phyloP scores from a whole-genome alignment of 1,140 invertebrate genomes.

The Drosophila arizonae region DNA sequence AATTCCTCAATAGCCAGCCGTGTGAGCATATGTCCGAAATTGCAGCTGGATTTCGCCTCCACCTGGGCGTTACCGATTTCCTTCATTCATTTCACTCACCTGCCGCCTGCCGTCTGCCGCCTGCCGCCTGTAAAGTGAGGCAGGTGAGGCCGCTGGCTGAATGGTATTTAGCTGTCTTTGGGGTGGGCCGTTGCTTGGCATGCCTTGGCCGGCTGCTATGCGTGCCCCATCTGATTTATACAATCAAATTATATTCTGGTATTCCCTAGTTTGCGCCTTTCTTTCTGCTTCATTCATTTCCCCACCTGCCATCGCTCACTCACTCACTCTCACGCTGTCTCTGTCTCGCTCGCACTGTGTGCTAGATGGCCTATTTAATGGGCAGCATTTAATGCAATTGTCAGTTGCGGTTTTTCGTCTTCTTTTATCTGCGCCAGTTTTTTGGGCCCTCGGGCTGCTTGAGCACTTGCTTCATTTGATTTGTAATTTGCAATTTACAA shows the following conservation, averaged over 20 bases:
- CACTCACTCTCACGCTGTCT: not conserved
- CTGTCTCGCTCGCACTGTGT: not conserved
- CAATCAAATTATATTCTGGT: constrained; percentile 71
- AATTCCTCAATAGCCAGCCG: constrained; percentile 23
- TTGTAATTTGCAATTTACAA: no score
- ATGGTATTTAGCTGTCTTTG: not conserved
- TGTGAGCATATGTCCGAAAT: constrained; percentile 4
- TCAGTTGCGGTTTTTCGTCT: constrained; percentile 34
- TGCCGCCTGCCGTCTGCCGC: not conserved
- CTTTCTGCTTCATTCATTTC: constrained; percentile 3
- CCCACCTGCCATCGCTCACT: not conserved
- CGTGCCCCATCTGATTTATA: constrained; percentile 64
- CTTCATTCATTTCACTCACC: not conserved
- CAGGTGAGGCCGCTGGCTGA: not conserved
- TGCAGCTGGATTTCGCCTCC: constrained; percentile 8
- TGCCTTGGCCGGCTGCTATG: constrained; percentile 37
- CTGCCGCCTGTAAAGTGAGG: not conserved
- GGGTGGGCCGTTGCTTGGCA: constrained; percentile 2
- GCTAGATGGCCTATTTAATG: constrained; percentile 21
- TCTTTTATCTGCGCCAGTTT: constrained; percentile 68
- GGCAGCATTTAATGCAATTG: constrained; percentile 56
- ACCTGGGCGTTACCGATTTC: constrained; percentile 20
- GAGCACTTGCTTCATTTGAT: constrained; percentile 19
- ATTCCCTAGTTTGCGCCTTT: constrained; percentile 26
- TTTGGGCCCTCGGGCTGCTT: constrained; percentile 21